A percentile compares a stretch with the other conserved stretches of the same genome.
Evolutionary conservation across 53 echinoderm and acorn worm genomes (phyloP).

Genomic region (Arbacia lixula): DNA sequence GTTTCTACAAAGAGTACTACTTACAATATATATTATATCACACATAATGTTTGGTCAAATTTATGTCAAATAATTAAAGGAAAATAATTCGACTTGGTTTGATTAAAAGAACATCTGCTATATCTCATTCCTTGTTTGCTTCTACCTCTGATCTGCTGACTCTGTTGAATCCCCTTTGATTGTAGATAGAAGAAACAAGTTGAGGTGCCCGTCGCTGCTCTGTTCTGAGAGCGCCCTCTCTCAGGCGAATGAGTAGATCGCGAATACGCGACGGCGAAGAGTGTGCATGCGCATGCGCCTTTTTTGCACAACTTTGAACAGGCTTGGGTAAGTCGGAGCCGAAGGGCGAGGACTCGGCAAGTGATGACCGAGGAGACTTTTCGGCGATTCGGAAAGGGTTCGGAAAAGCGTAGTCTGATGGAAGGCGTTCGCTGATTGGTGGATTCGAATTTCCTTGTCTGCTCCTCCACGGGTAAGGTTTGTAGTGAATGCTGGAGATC

Average conservation of each 20-base stretch:
- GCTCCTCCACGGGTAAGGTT: slow-evolving; percentile 20
- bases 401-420: no score
- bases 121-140: no score
- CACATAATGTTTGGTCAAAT: no score
- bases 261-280: slow-evolving; percentile 8
- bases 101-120: no score
- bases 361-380: background rate
- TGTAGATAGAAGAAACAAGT: no score
- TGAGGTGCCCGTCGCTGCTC: no score
- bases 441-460: background rate
- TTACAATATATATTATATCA: no score
- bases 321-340: background rate
- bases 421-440: background rate
- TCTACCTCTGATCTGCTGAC: no score
- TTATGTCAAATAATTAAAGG: no score
- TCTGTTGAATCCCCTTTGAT: no score
- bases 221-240: background rate
- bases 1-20: no score
- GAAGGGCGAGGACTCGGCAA: background rate
- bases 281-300: slow-evolving; percentile 21
- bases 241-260: background rate
- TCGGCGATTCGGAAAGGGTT: background rate
- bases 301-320: background rate
- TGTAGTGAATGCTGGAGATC: slow-evolving; percentile 6
- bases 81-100: no score